phyloP scores from a whole-genome alignment of 2,113 vertebrate species.

The Chroicocephalus ridibundus region DNA sequence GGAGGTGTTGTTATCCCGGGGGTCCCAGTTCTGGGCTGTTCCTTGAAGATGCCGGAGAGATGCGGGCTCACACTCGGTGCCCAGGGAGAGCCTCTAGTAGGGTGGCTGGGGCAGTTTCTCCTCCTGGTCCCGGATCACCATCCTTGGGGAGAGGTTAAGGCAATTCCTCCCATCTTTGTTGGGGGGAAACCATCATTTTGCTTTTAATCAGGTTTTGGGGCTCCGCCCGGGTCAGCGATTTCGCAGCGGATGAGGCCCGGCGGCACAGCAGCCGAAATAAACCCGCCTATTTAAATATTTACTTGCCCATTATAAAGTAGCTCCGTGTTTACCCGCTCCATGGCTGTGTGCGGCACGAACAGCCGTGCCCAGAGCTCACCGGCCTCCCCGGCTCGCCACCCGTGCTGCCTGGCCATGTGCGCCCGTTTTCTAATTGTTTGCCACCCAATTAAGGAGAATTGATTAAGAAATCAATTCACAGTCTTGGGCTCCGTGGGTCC shows the following conservation, averaged over 20 bases:
- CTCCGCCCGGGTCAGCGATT: neutral
- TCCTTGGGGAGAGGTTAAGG: neutral
- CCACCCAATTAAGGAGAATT: neutral
- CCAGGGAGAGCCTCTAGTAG: neutral
- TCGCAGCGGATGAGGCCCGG: neutral
- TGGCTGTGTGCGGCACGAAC: neutral
- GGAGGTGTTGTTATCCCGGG: fast-evolving
- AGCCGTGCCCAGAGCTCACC: neutral
- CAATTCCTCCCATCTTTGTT: neutral
- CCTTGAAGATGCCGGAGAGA: neutral
- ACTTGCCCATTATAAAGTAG: neutral
- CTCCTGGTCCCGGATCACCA: neutral
- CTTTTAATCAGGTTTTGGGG: neutral
- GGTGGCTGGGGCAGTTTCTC: neutral
- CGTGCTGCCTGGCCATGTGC: fast-evolving
- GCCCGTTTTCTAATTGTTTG: neutral
- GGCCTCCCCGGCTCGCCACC: neutral
- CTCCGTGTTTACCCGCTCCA: neutral
- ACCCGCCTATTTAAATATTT: slow-evolving; percentile 22
- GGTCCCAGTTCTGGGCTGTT: fast-evolving
- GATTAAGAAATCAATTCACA: neutral
- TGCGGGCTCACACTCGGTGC: neutral
- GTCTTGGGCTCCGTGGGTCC: neutral
- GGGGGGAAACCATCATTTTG: neutral
- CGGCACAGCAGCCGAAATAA: neutral